These are phyloP conservation scores for Netelia melanura DNA, from an alignment of 2,888 invertebrate genomes.

Conservation along the genomic window DNA sequence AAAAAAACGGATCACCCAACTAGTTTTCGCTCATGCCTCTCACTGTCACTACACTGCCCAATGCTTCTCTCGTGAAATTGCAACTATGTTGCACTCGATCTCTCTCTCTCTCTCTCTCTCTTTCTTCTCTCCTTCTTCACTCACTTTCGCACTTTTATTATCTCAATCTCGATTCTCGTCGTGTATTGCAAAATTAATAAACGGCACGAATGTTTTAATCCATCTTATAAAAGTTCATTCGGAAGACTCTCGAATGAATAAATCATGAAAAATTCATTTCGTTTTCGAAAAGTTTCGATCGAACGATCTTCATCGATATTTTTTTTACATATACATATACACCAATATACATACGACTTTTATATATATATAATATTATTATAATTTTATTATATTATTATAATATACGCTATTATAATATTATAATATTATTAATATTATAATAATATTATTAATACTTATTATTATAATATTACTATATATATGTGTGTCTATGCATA, in stretches of 20 bases:
- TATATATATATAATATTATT: not conserved
- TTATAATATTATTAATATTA: no score
- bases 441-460: no score
- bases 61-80: conserved; percentile 47
- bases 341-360: not conserved
- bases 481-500: not conserved
- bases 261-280: conserved; percentile 22
- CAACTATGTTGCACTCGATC: not conserved
- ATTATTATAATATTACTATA: not conserved
- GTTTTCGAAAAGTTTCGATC: conserved; percentile 9
- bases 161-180: not conserved
- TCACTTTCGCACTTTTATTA: not conserved
- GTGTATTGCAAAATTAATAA: conserved; percentile 55
- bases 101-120: conserved; percentile 1
- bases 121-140: not conserved
- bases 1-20: conserved; percentile 62
- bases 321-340: not conserved
- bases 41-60: not conserved
- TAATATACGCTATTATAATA: no score
- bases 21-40: conserved; percentile 43
- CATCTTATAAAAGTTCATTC: conserved; percentile 19
- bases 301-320: conserved; percentile 5
- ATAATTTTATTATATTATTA: no score
- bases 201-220: conserved; percentile 12
- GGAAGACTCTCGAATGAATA: conserved; percentile 5